Evolutionary conservation across 2,113 vertebrate genomes (phyloP).

Genomic region (Hirundichthys speculiger): DNA sequence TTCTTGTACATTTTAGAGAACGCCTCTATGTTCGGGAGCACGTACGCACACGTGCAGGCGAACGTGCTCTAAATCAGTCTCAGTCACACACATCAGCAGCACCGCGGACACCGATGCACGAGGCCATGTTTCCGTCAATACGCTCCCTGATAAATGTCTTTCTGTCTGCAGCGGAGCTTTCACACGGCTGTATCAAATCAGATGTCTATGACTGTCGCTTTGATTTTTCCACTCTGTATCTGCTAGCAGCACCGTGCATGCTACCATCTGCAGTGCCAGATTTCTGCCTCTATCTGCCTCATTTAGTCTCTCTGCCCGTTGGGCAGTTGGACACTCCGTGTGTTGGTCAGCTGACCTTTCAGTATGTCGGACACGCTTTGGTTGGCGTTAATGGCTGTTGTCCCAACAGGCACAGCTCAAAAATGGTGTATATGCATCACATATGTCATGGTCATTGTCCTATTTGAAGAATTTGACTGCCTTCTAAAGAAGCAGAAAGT

Average conservation of each 20-base stretch:
- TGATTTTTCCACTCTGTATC: constrained; percentile 76
- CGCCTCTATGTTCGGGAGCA: constrained; percentile 14
- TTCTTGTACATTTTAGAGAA: constrained; percentile 3
- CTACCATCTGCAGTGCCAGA: constrained; percentile 32
- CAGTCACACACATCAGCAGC: constrained; percentile 25
- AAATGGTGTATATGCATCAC: neutral
- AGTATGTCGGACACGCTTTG: constrained; percentile 9
- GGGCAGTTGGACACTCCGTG: constrained; percentile 17
- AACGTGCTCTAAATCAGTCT: constrained; percentile 12
- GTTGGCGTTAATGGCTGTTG: constrained; percentile 13
- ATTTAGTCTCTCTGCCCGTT: constrained; percentile 21
- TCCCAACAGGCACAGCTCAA: constrained; percentile 2
- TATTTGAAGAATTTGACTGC: neutral
- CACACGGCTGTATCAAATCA: constrained; percentile 64
- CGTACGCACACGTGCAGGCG: neutral
- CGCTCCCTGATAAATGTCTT: constrained; percentile 42
- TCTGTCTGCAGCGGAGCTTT: constrained; percentile 36
- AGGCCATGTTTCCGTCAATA: constrained; percentile 61
- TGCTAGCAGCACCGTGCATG: constrained; percentile 36
- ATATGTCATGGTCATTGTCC: neutral
- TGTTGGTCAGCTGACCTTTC: constrained; percentile 17
- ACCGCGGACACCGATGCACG: constrained; percentile 26
- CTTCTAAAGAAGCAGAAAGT: neutral
- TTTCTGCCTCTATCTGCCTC: constrained; percentile 30
- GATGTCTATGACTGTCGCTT: constrained; percentile 66